Conservation (phyloP, 2,888 invertebrate genomes). For the Agrochola circellaris region DNA sequence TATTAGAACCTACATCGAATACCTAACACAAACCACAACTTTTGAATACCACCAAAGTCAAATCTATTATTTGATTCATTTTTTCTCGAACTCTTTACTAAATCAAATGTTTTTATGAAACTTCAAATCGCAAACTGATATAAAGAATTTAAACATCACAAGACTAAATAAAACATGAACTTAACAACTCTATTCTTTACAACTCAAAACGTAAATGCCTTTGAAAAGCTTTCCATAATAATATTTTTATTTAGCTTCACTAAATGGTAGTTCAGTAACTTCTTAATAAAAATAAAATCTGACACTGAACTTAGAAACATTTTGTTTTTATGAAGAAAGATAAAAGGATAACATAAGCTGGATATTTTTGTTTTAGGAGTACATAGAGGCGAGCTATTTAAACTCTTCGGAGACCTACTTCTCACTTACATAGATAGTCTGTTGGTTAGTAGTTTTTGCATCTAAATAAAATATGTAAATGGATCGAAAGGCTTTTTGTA, state of each 20-base stretch:
- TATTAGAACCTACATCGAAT: too few relatives aligned
- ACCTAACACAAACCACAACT: too few relatives aligned
- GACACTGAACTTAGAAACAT: conserved; percentile 24
- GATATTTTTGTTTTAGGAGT: conserved; percentile 10
- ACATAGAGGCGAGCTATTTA: conserved; percentile 28
- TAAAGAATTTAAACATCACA: conserved; percentile 8
- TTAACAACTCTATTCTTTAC: conserved; percentile 16
- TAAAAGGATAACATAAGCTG: conserved; percentile 32
- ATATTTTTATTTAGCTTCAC: conserved; percentile 23
- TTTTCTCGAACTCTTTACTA: background rate
- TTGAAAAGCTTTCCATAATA: conserved; percentile 31
- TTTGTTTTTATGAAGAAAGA: conserved; percentile 44
- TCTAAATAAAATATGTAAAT: conserved; percentile 24
- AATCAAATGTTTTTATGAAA: background rate
- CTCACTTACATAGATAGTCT: conserved; percentile 35
- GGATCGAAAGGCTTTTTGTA: conserved; percentile 8
- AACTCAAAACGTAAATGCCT: conserved; percentile 1
- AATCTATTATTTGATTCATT: background rate
- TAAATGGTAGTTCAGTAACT: conserved; percentile 10
- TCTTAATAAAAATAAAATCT: conserved; percentile 40
- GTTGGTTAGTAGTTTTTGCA: conserved; percentile 31
- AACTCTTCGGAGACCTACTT: conserved; percentile 38
- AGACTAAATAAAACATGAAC: conserved; percentile 26
- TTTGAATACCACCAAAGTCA: background rate
- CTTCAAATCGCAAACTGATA: background rate